These are phyloP conservation scores for Balaeniceps rex DNA, from an alignment of 2,113 vertebrate species.

Conservation along the genomic window DNA sequence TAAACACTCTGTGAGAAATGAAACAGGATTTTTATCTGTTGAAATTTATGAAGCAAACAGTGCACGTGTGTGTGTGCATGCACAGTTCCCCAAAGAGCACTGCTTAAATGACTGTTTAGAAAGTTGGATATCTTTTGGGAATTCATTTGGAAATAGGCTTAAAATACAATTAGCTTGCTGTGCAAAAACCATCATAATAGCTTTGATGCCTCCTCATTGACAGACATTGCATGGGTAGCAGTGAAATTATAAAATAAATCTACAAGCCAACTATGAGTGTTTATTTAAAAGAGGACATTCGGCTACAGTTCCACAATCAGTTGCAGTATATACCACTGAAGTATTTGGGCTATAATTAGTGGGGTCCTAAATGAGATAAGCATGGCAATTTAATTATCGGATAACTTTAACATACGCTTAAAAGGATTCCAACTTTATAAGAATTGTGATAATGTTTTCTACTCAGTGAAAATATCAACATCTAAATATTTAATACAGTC, in stretches of 20 bases:
- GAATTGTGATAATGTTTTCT: slow-evolving; percentile 35
- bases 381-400: slow-evolving; percentile 23
- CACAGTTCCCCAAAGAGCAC: background rate
- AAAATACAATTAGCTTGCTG: slow-evolving; percentile 10
- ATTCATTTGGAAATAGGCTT: background rate
- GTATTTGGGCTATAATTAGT: background rate
- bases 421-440: slow-evolving; percentile 15
- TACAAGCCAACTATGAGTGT: background rate
- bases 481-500: slow-evolving; percentile 58
- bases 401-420: slow-evolving; percentile 15
- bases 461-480: slow-evolving; percentile 46
- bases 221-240: background rate
- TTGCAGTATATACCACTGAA: background rate
- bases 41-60: background rate
- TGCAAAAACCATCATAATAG: background rate
- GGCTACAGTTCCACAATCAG: background rate
- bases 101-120: background rate
- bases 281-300: background rate
- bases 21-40: slow-evolving; percentile 2
- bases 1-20: background rate
- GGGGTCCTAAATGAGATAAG: slow-evolving; percentile 25
- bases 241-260: background rate
- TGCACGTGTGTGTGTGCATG: accelerated
- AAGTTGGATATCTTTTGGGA: background rate
- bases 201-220: background rate